A percentile compares a stretch with the other conserved stretches of the same genome.
Evolutionary conservation across 1,140 invertebrate genomes (phyloP).

Genomic region (Hetaerina americana): DNA sequence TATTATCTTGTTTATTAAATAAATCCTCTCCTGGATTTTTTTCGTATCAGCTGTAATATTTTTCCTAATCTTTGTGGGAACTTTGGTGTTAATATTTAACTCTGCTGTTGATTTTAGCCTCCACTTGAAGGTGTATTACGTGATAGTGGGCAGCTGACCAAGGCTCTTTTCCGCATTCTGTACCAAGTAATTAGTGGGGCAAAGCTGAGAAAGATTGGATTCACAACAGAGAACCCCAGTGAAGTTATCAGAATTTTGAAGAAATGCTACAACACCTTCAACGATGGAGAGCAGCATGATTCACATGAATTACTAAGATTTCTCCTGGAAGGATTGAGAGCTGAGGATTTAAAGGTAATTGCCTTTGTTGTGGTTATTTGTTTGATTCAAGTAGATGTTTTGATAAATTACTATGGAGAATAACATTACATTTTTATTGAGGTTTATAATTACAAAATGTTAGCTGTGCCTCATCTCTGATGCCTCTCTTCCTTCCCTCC

Average conservation of each 20-base stretch:
- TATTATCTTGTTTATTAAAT: too few relatives aligned
- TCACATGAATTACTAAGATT: constrained; percentile 87
- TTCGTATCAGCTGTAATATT: too few relatives aligned
- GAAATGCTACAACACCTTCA: constrained; percentile 37
- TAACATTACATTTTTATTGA: neutral
- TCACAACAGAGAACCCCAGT: neutral
- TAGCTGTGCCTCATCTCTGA: neutral
- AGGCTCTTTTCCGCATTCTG: constrained; percentile 50
- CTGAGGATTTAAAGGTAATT: constrained; percentile 37
- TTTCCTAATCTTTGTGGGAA: too few relatives aligned
- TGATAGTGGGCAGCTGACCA: constrained; percentile 55
- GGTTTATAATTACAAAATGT: neutral
- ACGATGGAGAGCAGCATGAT: constrained; percentile 91
- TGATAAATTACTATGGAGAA: too few relatives aligned
- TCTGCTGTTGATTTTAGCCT: constrained; percentile 28
- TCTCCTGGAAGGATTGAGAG: constrained; percentile 69
- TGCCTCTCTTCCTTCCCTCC: too few relatives aligned
- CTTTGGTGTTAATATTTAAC: too few relatives aligned
- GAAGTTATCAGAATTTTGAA: neutral
- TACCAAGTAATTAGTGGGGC: neutral
- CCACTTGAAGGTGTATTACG: constrained; percentile 50
- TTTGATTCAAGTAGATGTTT: too few relatives aligned
- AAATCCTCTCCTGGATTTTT: too few relatives aligned
- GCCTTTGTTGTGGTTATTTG: neutral
- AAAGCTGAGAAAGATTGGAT: neutral